Evolutionary conservation across 1,140 invertebrate genomes (phyloP), one percentile per base, ranked within the genome.

Genomic region (Drosophila triauraria): DNA sequence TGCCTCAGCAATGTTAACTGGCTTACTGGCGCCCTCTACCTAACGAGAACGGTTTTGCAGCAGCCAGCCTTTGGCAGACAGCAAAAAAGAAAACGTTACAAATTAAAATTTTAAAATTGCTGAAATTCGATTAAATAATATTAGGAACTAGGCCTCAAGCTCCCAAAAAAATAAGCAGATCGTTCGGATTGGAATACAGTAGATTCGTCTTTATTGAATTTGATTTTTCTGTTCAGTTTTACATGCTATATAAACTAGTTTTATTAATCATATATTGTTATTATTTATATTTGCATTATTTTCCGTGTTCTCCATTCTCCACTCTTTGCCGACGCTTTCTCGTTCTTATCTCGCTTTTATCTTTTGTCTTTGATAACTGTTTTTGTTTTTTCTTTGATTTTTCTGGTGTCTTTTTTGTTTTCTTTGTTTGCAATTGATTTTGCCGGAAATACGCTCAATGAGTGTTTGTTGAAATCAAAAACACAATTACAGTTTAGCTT

Each of bases 151-250:
- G 27, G 27, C 27, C 27, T 7, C 0, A 30, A 10, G 17, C 27
- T 9, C 8, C n/a, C n/a, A 25, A 27, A 40, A 35, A 59, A 48
- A 23, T 2, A 25, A 44, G n/a, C n/a, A 23, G 8, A 13, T 20
- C 43, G 30, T 48, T 75, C 57, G 57, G 51, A 67, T 88, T 84
- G 75, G 85, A 88, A 88, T 88, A 88, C 84, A 88, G 85, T 88
- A 88, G 86, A 88, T 88, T 88, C 85, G 70, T 88, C 85, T 88
- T 88, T 88, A 88, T 88, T 88, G 80, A 90, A 88, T 90, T 90
- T 90, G 84, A 90, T 88, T 88, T 88, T 82, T 87, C 84, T 87
- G 84, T 87, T 87, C 84, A 84, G 80, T 87, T 83, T 87, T 87
- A 87, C 80, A 87, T 87, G 84, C 84, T 87, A 87, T 87, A 87